phyloP scores from a whole-genome alignment of 2,113 vertebrate species.

The Antidorcas marsupialis region DNA sequence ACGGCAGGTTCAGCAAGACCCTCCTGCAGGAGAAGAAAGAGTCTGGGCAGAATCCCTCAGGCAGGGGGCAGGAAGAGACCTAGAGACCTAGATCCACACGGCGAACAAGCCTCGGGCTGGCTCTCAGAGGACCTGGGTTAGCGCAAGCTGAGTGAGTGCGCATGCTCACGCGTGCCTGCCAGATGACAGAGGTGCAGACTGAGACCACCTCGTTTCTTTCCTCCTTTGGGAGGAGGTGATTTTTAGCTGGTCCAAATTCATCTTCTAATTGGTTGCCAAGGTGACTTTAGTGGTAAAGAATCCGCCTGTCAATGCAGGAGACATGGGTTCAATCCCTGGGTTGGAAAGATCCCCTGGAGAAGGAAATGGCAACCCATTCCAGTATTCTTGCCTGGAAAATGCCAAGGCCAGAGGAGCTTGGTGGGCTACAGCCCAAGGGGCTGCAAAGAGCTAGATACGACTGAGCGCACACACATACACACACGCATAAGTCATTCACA shows the following conservation, averaged over 20 bases:
- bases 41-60: background rate
- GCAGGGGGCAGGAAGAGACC: no score
- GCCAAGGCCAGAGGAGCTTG: background rate
- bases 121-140: background rate
- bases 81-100: accelerated
- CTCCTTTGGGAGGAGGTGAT: background rate
- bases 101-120: accelerated
- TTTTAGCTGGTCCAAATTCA: background rate
- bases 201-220: background rate
- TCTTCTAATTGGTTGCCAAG: background rate
- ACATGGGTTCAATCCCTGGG: background rate
- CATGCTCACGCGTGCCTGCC: accelerated
- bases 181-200: background rate
- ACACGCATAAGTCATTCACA: background rate
- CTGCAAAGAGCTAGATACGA: background rate
- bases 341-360: background rate
- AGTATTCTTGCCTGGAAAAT: background rate
- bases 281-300: background rate
- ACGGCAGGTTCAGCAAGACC: background rate
- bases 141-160: accelerated
- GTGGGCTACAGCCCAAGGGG: background rate
- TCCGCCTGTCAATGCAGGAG: background rate
- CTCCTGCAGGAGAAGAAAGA: background rate
- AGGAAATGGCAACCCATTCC: background rate
- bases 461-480: background rate